A percentile compares a stretch with the other conserved stretches of the same genome.
Conservation (phyloP, 2,113 vertebrate genomes). For the Picathartes gymnocephalus region DNA sequence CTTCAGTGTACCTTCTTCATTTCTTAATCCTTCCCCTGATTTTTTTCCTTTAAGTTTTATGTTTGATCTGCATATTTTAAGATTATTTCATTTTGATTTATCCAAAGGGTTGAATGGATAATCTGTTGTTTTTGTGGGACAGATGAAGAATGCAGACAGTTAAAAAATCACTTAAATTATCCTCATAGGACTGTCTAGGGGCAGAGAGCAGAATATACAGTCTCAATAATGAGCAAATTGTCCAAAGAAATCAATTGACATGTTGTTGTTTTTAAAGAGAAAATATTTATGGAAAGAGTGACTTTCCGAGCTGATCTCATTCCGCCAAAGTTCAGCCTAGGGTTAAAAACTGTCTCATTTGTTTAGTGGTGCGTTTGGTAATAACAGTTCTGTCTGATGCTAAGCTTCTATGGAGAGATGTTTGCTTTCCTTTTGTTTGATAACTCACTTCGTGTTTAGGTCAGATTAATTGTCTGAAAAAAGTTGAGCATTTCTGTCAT, state of each 20-base stretch:
- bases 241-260: not conserved
- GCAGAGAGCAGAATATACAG: not conserved
- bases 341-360: not conserved
- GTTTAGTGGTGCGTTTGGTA: not conserved
- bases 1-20: not conserved
- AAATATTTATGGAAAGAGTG: not conserved
- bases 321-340: not conserved
- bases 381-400: not conserved
- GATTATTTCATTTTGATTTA: not conserved
- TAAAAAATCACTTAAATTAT: not conserved
- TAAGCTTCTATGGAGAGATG: not conserved
- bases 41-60: not conserved
- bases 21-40: not conserved
- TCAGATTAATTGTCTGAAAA: not conserved
- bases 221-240: not conserved
- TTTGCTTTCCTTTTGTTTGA: not conserved
- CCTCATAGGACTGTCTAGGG: not conserved
- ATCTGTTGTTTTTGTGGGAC: not conserved
- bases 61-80: not conserved
- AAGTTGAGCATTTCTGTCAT: not conserved
- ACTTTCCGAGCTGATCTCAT: not conserved
- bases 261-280: not conserved
- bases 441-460: not conserved
- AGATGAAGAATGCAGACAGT: not conserved
- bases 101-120: not conserved